A percentile compares a stretch with the other conserved stretches of the same genome.
These are phyloP conservation scores for Spilarctia lutea DNA, from an alignment of 2,888 invertebrate species.

Conservation along the genomic window DNA sequence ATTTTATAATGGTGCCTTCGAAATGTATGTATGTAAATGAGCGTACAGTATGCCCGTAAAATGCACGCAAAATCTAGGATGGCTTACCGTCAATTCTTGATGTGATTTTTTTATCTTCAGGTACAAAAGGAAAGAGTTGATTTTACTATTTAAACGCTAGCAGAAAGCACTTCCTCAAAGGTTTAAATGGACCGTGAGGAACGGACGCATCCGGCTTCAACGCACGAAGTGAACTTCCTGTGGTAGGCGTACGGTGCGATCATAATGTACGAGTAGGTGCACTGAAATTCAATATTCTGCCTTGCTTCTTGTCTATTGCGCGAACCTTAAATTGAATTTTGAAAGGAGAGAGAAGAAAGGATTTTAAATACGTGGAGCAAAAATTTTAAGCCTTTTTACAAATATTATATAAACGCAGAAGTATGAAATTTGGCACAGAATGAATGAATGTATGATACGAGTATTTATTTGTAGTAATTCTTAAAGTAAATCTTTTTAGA, in stretches of 20 bases:
- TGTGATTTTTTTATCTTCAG: background rate
- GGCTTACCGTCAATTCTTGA: background rate
- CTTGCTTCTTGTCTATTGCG: background rate
- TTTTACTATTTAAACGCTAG: background rate
- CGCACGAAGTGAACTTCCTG: background rate
- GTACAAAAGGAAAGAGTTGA: background rate
- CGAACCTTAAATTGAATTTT: background rate
- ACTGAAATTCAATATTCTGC: background rate
- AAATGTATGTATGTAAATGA: too few species aligned
- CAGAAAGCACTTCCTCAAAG: background rate
- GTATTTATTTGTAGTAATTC: too few species aligned
- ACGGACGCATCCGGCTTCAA: background rate
- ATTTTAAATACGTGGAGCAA: too few species aligned
- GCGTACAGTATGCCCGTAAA: background rate
- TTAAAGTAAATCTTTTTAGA: too few species aligned
- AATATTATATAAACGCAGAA: too few species aligned
- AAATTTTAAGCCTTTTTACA: too few species aligned
- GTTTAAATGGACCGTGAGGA: conserved; percentile 1
- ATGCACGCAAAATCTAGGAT: background rate
- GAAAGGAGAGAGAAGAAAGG: too few species aligned
- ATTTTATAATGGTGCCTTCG: background rate
- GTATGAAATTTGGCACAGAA: too few species aligned
- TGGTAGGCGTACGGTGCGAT: background rate
- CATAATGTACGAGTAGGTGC: background rate
- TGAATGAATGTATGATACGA: too few species aligned